Percentiles rank a stretch among this genome's conserved stretches.
Conservation (phyloP, 2,888 invertebrate species). For the Melanchra persicariae region DNA sequence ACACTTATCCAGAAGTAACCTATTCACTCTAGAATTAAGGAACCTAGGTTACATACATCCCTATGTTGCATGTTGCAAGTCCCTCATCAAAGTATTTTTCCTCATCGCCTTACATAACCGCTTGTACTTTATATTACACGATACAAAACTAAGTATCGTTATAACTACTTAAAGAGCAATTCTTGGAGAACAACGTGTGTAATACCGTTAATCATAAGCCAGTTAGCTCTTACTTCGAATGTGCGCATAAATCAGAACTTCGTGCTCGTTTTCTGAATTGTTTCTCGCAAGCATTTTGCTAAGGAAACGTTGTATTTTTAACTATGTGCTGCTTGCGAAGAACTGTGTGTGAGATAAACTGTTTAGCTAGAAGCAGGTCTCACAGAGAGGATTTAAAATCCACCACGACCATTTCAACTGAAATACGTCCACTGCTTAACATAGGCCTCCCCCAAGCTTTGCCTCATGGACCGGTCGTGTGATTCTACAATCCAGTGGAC, state of each 20-base stretch:
- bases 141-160: slow-evolving; percentile 59
- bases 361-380: background rate
- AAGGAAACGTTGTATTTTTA: slow-evolving; percentile 20
- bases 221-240: slow-evolving; percentile 56
- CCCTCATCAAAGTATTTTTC: background rate
- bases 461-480: too few species aligned
- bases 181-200: slow-evolving; percentile 60
- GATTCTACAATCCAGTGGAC: background rate
- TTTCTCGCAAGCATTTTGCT: slow-evolving; percentile 44
- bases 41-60: too few species aligned
- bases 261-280: slow-evolving; percentile 41
- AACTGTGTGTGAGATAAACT: background rate
- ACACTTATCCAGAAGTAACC: too few species aligned
- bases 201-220: slow-evolving; percentile 69
- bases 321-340: slow-evolving; percentile 15
- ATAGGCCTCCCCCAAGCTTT: too few species aligned
- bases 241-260: slow-evolving; percentile 73
- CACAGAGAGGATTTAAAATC: background rate
- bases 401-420: background rate
- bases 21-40: background rate
- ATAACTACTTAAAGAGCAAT: slow-evolving; percentile 63
- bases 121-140: slow-evolving; percentile 34
- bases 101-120: background rate
- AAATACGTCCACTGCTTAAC: background rate
- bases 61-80: background rate